phyloP scores from a whole-genome alignment of 2,113 vertebrate species.

The Penelope pileata region DNA sequence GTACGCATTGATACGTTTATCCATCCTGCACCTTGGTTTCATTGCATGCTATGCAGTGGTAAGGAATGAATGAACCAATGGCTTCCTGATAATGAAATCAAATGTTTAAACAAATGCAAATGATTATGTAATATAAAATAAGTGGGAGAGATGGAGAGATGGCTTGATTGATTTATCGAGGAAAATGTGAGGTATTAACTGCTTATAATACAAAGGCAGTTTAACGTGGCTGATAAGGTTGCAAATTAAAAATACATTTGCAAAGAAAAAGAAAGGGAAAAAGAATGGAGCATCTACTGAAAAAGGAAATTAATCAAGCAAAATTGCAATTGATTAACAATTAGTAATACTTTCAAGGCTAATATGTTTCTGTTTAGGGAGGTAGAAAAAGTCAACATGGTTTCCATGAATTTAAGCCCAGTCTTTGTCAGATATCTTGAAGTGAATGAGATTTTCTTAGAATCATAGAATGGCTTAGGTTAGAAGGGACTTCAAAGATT shows the following conservation, averaged over 20 bases:
- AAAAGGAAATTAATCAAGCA: constrained; percentile 37
- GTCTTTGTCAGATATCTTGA: not conserved
- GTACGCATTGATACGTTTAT: not conserved
- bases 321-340: not conserved
- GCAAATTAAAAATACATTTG: constrained; percentile 35
- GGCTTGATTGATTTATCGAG: not conserved
- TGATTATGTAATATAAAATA: not conserved
- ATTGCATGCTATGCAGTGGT: not conserved
- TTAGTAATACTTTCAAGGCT: not conserved
- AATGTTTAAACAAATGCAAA: constrained; percentile 24
- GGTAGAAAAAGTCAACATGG: not conserved
- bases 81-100: not conserved
- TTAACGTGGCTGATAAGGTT: not conserved
- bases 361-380: not conserved
- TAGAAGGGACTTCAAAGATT: not conserved
- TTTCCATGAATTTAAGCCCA: not conserved
- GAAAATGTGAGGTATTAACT: constrained; percentile 2
- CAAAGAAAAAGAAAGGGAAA: not conserved
- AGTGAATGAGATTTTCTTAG: not conserved
- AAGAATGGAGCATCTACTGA: not conserved
- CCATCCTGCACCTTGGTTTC: not conserved
- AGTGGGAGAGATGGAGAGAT: not conserved
- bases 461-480: not conserved
- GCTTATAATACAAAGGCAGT: not conserved
- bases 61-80: not conserved